Evolutionary conservation across 2,888 invertebrate genomes (phyloP), one percentile per base, ranked within the genome.

Genomic region (Hirtodrosophila trivittata): DNA sequence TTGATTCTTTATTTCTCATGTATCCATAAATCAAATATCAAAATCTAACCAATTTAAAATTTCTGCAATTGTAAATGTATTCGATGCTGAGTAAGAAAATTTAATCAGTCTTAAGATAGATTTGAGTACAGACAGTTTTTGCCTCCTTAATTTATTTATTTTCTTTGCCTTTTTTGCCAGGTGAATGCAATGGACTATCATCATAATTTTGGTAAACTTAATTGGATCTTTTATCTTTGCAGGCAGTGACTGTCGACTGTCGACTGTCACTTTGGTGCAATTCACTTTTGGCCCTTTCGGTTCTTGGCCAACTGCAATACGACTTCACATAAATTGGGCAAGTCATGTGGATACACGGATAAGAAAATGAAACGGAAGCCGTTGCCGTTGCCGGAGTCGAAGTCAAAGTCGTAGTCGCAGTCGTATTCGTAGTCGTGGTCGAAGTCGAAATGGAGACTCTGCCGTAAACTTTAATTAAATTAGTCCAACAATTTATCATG

Each of bases 391-490:
- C 50, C 45, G 42, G 43, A 33, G 56, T 39, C 33, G 25, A 10
- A 25, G 56, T 43, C 1, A 30, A n/a, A 30, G n/a, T 8, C 30
- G 41, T 42, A 55, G 56, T 46, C 45, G 42, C 39, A 33, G 56
- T 39, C 33, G 25, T n/a, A 25, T 47, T 43, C 1, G 5, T 1
- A 30, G n/a, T 8, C 30, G 5, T n/a, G 30, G 30, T 30, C 9
- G 30, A 7, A 21, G 18, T 10, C 1, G 5, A 13, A 9, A 2
- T 39, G 54, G 63, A 26, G 21, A n/a, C 32, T 54, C 55, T 63
- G 81, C 58, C 65, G 78, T 78, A 83, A 77, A 80, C 65, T 84
- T 84, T 84, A 84, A 84, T 84, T 84, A 84, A 84, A 84, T 84
- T 84, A 84, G 84, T 86, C 69, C 67, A 47, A 66, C 86, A 69